phyloP scores from a whole-genome alignment of 2,113 vertebrate genomes.

The Thermophis baileyi region DNA sequence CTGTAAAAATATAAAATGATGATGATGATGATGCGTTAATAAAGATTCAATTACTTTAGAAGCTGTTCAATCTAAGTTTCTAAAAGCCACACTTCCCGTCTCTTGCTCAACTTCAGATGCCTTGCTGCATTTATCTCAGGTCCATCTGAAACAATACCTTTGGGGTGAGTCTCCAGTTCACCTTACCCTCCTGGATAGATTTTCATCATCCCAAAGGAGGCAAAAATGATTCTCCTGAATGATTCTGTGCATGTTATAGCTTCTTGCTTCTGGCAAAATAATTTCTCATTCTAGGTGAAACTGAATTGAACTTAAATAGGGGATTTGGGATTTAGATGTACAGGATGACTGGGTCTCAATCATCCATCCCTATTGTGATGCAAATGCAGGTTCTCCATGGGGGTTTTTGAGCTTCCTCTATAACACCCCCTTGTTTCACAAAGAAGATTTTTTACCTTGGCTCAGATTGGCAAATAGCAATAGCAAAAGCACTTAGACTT shows the following conservation, averaged over 20 bases:
- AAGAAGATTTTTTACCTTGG: not conserved
- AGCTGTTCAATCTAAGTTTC: not conserved
- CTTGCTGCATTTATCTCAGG: not conserved
- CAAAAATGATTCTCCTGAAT: not conserved
- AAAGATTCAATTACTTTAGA: not conserved
- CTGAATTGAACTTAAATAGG: not conserved
- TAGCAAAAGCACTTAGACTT: too few relatives aligned
- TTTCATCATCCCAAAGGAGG: not conserved
- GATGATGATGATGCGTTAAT: not conserved
- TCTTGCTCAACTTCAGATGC: not conserved
- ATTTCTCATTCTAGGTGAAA: not conserved
- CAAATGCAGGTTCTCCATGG: not conserved
- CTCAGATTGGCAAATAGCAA: not conserved
- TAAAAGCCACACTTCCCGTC: not conserved
- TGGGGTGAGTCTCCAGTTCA: not conserved
- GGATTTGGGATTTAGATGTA: not conserved
- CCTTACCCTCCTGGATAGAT: not conserved
- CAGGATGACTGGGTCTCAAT: not conserved
- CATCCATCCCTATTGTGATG: not conserved
- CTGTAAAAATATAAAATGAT: not conserved
- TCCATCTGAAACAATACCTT: not conserved
- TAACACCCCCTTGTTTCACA: not conserved
- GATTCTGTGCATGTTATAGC: not conserved
- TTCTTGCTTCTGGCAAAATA: not conserved
- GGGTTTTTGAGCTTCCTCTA: not conserved